phyloP scores from a whole-genome alignment of 2,797 vertebrate genomes.

The Enteromius mattozi region DNA sequence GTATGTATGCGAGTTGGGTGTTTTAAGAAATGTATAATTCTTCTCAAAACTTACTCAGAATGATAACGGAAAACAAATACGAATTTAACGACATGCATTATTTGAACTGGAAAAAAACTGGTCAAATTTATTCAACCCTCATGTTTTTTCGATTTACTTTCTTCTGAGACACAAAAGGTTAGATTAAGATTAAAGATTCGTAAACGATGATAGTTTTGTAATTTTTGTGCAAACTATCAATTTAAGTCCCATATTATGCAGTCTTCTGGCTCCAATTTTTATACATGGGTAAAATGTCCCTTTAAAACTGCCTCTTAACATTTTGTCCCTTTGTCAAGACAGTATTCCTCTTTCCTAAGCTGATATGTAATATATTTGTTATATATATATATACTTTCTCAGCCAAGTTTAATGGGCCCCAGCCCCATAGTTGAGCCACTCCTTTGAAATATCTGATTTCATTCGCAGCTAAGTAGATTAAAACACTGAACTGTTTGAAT shows the following conservation, averaged over 20 bases:
- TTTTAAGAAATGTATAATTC: neutral
- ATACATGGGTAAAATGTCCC: neutral
- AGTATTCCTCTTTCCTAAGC: neutral
- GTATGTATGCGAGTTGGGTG: neutral
- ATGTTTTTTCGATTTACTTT: neutral
- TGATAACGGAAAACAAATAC: neutral
- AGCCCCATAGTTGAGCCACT: neutral
- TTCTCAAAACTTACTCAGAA: neutral
- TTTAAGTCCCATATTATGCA: neutral
- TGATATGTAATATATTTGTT: neutral
- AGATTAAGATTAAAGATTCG: too few species aligned
- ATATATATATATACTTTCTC: neutral
- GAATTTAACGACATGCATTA: neutral
- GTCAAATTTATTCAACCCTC: neutral
- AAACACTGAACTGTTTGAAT: conserved; percentile 40
- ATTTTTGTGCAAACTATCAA: neutral
- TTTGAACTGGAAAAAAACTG: neutral
- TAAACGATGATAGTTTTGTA: neutral
- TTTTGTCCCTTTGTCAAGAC: neutral
- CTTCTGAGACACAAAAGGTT: neutral
- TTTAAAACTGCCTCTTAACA: neutral
- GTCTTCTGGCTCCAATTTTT: neutral
- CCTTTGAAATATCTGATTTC: conserved; percentile 37
- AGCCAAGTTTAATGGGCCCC: neutral
- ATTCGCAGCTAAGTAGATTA: conserved; percentile 26